Percentiles rank a stretch among this genome's conserved stretches.
Conservation (phyloP, 2,888 invertebrate species). For the Cheilosia vernalis region DNA sequence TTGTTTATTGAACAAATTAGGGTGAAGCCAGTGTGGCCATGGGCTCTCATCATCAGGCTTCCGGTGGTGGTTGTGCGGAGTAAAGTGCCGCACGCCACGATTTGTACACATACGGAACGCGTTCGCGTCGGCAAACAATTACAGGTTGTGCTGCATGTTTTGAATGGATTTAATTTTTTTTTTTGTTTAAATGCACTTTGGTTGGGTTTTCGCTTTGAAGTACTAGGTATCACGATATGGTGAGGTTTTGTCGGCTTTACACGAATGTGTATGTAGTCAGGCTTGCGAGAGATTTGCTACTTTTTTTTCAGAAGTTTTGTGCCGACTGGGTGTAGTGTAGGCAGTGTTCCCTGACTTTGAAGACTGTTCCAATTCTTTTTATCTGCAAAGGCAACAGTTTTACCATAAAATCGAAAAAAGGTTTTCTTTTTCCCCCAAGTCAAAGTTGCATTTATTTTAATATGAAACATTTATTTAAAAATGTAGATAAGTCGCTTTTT, state of each 20-base stretch:
- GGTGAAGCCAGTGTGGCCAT: slow-evolving; percentile 38
- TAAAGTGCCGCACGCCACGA: slow-evolving; percentile 72
- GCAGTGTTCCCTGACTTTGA: too few relatives aligned
- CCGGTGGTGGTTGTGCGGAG: slow-evolving; percentile 32
- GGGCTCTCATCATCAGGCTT: slow-evolving; percentile 38
- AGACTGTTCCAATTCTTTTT: too few relatives aligned
- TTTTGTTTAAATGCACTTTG: slow-evolving; percentile 5
- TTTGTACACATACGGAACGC: slow-evolving; percentile 43
- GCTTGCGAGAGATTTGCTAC: not conserved
- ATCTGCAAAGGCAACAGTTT: too few relatives aligned
- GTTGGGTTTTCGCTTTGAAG: slow-evolving; percentile 5
- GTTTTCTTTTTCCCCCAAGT: too few relatives aligned
- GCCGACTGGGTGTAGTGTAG: too few relatives aligned
- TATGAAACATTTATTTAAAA: too few relatives aligned
- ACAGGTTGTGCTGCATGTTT: slow-evolving; percentile 41
- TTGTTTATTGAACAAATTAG: slow-evolving; percentile 73
- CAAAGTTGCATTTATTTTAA: too few relatives aligned
- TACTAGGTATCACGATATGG: slow-evolving; percentile 10
- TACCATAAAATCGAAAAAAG: too few relatives aligned
- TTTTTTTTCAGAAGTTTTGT: too few relatives aligned
- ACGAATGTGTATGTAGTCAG: not conserved
- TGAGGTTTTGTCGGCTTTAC: slow-evolving; percentile 11
- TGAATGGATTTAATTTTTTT: not conserved
- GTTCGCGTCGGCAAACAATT: slow-evolving; percentile 55
- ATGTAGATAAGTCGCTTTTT: too few relatives aligned